These are phyloP conservation scores for Tetheella fluctuosa DNA, from an alignment of 2,888 invertebrate genomes.

Conservation along the genomic window DNA sequence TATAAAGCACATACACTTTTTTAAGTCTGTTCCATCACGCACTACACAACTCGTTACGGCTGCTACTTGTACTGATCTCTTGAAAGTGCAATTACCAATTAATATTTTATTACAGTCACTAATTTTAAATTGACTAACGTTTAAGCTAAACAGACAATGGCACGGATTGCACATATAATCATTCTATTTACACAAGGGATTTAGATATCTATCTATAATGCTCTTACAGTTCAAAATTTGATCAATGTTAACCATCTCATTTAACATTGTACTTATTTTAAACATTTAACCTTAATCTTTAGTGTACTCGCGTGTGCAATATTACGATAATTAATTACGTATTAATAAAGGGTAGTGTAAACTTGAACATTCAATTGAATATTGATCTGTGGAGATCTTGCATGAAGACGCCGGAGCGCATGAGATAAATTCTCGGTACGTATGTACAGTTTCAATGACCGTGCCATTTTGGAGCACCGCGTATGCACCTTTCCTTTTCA, in stretches of 20 bases:
- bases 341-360: slow-evolving; percentile 70
- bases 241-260: slow-evolving; percentile 65
- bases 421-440: not conserved
- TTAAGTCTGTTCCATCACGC: slow-evolving; percentile 50
- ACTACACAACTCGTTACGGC: slow-evolving; percentile 44
- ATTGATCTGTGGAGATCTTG: slow-evolving; percentile 35
- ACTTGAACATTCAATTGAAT: slow-evolving; percentile 64
- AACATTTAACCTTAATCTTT: slow-evolving; percentile 69
- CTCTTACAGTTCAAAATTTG: slow-evolving; percentile 65
- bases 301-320: slow-evolving; percentile 78
- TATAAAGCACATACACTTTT: slow-evolving; percentile 64
- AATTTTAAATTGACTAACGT: slow-evolving; percentile 75
- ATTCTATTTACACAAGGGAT: slow-evolving; percentile 76
- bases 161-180: slow-evolving; percentile 82
- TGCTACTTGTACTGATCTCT: slow-evolving; percentile 28
- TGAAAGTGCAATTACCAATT: slow-evolving; percentile 44
- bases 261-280: slow-evolving; percentile 68
- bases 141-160: slow-evolving; percentile 82
- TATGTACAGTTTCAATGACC: slow-evolving; percentile 34
- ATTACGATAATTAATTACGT: slow-evolving; percentile 70
- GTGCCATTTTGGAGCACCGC: slow-evolving; percentile 67
- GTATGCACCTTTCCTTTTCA: slow-evolving; percentile 59
- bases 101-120: slow-evolving; percentile 50
- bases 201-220: slow-evolving; percentile 65
- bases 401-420: not conserved